phyloP scores from a whole-genome alignment of 1,140 invertebrate genomes.

The Mercenaria mercenaria region DNA sequence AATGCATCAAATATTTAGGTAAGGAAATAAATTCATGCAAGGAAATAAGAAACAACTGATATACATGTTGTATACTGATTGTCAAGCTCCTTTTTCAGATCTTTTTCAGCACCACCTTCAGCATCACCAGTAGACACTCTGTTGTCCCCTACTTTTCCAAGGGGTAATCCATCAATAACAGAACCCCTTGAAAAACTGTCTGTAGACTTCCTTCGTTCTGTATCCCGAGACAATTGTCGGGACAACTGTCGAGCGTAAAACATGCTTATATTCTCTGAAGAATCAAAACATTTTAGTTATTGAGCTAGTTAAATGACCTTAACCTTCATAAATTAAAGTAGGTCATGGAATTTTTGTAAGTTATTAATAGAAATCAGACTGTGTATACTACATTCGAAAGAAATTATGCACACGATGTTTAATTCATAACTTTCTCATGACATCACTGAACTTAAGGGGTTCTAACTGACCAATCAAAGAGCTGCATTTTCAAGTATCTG shows the following conservation, averaged over 20 bases:
- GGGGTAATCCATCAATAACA: neutral
- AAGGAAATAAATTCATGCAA: too few relatives aligned
- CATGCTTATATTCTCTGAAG: neutral
- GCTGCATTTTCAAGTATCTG: too few relatives aligned
- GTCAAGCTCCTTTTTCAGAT: constrained; percentile 55
- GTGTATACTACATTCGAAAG: neutral
- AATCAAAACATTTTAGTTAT: neutral
- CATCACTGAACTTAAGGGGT: too few relatives aligned
- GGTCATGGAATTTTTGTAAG: constrained; percentile 23
- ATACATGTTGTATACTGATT: constrained; percentile 39
- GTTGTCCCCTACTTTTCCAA: neutral
- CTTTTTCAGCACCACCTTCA: constrained; percentile 17
- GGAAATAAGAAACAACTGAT: too few relatives aligned
- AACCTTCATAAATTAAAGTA: constrained; percentile 45
- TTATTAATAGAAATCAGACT: constrained; percentile 17
- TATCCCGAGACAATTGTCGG: neutral
- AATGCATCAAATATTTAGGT: too few relatives aligned
- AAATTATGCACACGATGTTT: too few relatives aligned
- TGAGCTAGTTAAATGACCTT: neutral
- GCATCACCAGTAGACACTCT: neutral
- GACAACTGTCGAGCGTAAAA: constrained; percentile 1
- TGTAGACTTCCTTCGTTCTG: neutral
- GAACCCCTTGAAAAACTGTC: neutral
- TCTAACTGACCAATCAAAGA: too few relatives aligned
- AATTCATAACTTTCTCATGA: too few relatives aligned